Conservation (phyloP, 2,797 vertebrate species). For the Dallia pectoralis region DNA sequence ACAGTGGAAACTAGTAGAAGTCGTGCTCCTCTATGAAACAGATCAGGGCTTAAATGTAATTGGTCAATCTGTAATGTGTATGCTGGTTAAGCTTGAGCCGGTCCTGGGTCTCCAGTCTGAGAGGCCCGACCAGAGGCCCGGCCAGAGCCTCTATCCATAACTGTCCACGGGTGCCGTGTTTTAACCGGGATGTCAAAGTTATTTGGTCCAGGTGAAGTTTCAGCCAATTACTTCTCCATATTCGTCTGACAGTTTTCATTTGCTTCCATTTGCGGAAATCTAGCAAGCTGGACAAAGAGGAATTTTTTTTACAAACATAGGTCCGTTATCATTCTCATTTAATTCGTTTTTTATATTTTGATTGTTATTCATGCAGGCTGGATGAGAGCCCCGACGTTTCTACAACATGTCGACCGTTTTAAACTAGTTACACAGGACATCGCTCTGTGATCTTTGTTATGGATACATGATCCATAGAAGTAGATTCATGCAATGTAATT, state of each 20-base stretch:
- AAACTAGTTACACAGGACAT: background rate
- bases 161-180: constrained; percentile 1
- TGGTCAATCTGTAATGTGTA: background rate
- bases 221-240: too few relatives aligned
- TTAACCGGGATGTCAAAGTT: constrained; percentile 4
- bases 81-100: constrained; percentile 2
- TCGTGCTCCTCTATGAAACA: background rate
- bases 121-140: constrained; percentile 13
- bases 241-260: too few relatives aligned
- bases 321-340: too few relatives aligned
- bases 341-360: too few relatives aligned
- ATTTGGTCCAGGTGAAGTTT: too few relatives aligned
- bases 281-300: too few relatives aligned
- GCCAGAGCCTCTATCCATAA: background rate
- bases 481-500: constrained; percentile 20
- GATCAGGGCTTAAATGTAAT: background rate
- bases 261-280: too few relatives aligned
- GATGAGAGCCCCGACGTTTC: background rate
- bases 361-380: too few relatives aligned
- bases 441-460: background rate
- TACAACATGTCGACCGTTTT: background rate
- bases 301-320: too few relatives aligned
- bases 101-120: background rate
- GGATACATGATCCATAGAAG: background rate
- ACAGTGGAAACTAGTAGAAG: background rate